Conservation (phyloP, 2,113 vertebrate genomes). For the Cyanistes caeruleus region DNA sequence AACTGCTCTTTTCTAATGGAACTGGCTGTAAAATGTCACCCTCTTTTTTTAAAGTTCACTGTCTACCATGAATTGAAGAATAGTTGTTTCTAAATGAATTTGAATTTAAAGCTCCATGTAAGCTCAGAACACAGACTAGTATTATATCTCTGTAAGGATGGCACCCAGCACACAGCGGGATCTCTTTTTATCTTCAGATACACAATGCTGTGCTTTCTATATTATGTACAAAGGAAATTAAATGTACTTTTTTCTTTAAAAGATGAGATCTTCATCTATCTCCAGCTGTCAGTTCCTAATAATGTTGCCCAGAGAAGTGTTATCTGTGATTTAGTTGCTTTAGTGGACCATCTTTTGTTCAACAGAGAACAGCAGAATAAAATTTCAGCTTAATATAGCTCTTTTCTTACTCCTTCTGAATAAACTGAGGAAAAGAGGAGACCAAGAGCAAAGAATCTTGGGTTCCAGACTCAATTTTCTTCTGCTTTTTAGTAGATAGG, state of each 20-base stretch:
- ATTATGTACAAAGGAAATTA: slow-evolving; percentile 61
- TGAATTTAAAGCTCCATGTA: neutral
- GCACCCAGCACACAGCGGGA: neutral
- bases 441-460: neutral
- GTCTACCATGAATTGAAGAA: neutral
- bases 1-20: neutral
- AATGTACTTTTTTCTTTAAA: slow-evolving; percentile 58
- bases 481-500: neutral
- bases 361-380: slow-evolving; percentile 43
- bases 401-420: slow-evolving; percentile 29
- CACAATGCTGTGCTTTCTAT: slow-evolving; percentile 24
- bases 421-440: slow-evolving; percentile 21
- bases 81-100: slow-evolving; percentile 23
- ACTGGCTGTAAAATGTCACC: neutral
- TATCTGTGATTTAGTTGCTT: slow-evolving; percentile 50
- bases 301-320: slow-evolving; percentile 25
- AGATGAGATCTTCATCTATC: slow-evolving; percentile 53
- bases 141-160: neutral
- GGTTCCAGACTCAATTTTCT: neutral
- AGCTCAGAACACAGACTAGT: neutral
- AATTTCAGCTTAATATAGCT: slow-evolving; percentile 46
- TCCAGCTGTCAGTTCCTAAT: slow-evolving; percentile 44
- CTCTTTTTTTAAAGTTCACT: neutral
- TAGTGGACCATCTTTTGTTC: slow-evolving; percentile 48
- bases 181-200: slow-evolving; percentile 34